Base-by-base conservation (phyloP, 2,888 invertebrate genomes). In the Parnassius glacialis region DNA sequence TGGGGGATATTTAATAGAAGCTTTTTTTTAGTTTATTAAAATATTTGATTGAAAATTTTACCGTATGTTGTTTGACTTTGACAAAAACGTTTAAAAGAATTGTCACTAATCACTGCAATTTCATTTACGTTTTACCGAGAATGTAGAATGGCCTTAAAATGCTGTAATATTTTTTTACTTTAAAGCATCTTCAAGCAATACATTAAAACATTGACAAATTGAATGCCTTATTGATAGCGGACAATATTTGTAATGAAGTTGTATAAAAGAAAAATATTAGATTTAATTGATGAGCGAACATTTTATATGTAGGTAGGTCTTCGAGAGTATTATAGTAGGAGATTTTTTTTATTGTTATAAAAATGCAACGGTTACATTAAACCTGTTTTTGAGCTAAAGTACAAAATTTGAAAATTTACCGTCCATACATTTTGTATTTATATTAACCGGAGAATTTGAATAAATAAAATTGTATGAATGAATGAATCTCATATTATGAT, bases 181-280 rank as follows among this genome's bases (percentile, higher is more conserved):
- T 20, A 25, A 11, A 11, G 12, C n/a, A 55, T 13, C 42, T 16
- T 20, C 9, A 47, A 52, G 68, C 66, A 72, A 68, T 73, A 53
- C 65, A 44, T 63, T 51, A 59, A 62, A 65, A 68, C 66, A 60
- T 69, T 73, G 68, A 75, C 75, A 78, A 77, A 76, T 69, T 70
- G 62, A 74, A 74, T 79, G 86, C 84, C 84, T 86, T 86, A 82
- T 71, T 75, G 78, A 67, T 67, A 69, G 70, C 73, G 69, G 77
- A 81, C 76, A 79, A 79, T 78, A 75, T 70, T 48, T 53, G 41
- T 16, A 13, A 52, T 59, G 16, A 25, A 52, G 45, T 45, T 52
- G 12, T 43, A 44, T 43, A 12, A 3, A 58, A 13, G 0, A 45
- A 20, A 45, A 13, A 55, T 10, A 43, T 54, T 13, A 9, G 44